These are phyloP conservation scores for Boulengeromyrus knoepffleri DNA, from an alignment of 2,113 vertebrate species.

Conservation along the genomic window DNA sequence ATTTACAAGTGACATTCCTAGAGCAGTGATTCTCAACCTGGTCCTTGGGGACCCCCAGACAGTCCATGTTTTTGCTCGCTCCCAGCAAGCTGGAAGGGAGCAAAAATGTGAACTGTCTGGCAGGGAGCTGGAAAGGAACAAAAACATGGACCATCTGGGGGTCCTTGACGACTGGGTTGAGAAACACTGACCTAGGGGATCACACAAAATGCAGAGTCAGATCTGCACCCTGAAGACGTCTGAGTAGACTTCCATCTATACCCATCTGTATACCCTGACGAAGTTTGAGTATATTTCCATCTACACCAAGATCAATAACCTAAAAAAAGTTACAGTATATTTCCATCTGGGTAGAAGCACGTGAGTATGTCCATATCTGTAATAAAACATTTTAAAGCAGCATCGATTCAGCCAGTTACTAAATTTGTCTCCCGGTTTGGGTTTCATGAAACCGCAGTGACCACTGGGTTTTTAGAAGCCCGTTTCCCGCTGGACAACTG, in stretches of 20 bases:
- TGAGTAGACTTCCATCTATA: background rate
- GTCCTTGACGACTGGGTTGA: background rate
- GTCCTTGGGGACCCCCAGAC: background rate
- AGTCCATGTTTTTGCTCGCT: background rate
- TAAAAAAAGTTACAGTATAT: background rate
- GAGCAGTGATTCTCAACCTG: background rate
- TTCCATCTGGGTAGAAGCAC: background rate
- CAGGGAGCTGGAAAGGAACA: background rate
- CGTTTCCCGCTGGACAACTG: background rate
- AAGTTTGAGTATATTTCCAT: background rate
- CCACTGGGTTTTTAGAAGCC: background rate
- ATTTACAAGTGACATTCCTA: background rate
- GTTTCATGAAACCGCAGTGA: background rate
- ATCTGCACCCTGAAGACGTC: background rate
- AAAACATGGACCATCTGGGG: background rate
- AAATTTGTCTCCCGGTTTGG: background rate
- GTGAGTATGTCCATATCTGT: background rate
- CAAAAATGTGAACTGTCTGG: background rate
- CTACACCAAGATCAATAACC: background rate
- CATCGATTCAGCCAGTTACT: background rate
- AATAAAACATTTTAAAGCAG: background rate
- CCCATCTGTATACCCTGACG: background rate
- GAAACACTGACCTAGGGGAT: background rate
- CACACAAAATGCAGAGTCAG: background rate
- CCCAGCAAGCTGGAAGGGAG: background rate